These are phyloP conservation scores for Sesia apiformis DNA, from an alignment of 2,888 invertebrate genomes.

Conservation along the genomic window DNA sequence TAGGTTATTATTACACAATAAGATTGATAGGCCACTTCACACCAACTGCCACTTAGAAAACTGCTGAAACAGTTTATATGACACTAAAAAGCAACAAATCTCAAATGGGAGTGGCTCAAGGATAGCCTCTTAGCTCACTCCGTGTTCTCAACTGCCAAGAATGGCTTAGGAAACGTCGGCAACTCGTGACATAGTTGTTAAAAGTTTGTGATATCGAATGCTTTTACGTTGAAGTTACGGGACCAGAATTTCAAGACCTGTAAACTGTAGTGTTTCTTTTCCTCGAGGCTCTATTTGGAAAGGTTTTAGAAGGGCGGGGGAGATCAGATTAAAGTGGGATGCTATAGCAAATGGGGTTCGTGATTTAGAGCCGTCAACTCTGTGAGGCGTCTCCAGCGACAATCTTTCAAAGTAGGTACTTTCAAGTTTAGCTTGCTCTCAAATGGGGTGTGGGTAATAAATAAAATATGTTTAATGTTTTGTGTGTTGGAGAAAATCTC, in stretches of 20 bases:
- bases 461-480: slow-evolving; percentile 29
- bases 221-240: slow-evolving; percentile 28
- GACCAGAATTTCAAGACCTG: not conserved
- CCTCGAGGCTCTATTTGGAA: not conserved
- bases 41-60: no score
- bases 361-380: slow-evolving; percentile 56
- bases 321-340: slow-evolving; percentile 26
- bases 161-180: slow-evolving; percentile 45
- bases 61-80: slow-evolving; percentile 23
- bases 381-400: slow-evolving; percentile 38
- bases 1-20: no score
- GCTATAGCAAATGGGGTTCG: slow-evolving; percentile 35
- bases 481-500: not conserved
- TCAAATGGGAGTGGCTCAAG: slow-evolving; percentile 44
- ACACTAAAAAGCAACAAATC: slow-evolving; percentile 56
- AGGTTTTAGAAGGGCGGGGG: slow-evolving; percentile 6
- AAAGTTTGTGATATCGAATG: slow-evolving; percentile 66
- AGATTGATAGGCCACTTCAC: no score
- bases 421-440: slow-evolving; percentile 25
- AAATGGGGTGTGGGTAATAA: slow-evolving; percentile 25
- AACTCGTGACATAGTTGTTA: slow-evolving; percentile 57
- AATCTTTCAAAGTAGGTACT: slow-evolving; percentile 36
- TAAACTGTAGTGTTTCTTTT: not conserved
- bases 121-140: slow-evolving; percentile 51
- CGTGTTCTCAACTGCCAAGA: slow-evolving; percentile 46